Base-by-base conservation (phyloP, 2,797 vertebrate genomes). In the Pelobates cultripes region DNA sequence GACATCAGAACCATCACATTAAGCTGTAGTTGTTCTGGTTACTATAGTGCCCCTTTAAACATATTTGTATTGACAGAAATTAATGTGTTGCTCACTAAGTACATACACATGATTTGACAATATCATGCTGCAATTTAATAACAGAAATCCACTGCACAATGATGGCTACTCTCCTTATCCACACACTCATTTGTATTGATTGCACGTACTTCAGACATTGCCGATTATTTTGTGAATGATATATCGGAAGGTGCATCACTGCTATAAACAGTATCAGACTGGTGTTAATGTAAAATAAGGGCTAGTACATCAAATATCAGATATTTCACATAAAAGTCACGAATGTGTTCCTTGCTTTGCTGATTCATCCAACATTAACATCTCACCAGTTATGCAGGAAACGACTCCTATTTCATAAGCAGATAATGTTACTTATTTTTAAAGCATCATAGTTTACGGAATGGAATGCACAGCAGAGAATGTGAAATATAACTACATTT, bases 211-310 rank as follows among this genome's bases (percentile, higher is more conserved):
- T 76, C 74, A 66, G 44, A 66, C 10, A 3, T 14, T 63, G 41
- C 60, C 43, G 40, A 75, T 75, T 75, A 63, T 61, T 75, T 57
- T 61, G n/a, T 17, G 74, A n/a, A 9, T 28, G 72, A 60, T 73
- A 51, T 42, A 17, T 53, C 60, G 60, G 43, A 75, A 76, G 44
- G 43, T 12, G 42, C 60, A 47, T 76, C 66, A 44, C 61, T 61
- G 17, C n/a, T 76, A 66, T 43, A 66, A 66, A 28, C 51, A n/a
- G 28, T 43, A 73, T 60, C 45, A 55, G 55, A 43, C 15, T 47
- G 15, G 69, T 44, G 42, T 42, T 75, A 75, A 63, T 63, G 57
- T n/a, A 76, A 76, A 47, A n/a, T 43, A 75, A 63, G 57, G 73
- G 60, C 42, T 61, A n/a, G 41, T 66, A 61, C 13, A 66, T 43